phyloP scores from a whole-genome alignment of 2,888 invertebrate genomes.

The Sabatieria punctata region DNA sequence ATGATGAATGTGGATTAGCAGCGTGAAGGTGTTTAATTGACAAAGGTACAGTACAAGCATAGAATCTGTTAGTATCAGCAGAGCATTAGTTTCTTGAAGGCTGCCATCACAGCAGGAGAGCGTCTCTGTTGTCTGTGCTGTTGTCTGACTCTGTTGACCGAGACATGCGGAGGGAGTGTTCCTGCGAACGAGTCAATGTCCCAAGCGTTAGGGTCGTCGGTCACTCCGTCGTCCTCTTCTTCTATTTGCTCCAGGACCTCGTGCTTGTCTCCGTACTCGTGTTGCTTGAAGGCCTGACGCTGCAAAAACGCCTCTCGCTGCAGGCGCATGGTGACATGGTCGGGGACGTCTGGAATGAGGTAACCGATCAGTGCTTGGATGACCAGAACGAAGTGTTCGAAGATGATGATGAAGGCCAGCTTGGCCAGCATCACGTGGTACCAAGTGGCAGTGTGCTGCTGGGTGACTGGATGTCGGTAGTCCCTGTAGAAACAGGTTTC shows the following conservation, averaged over 20 bases:
- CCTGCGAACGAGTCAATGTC: background rate
- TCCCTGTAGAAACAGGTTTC: background rate
- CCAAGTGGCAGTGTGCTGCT: slow-evolving; percentile 42
- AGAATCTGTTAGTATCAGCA: too few relatives aligned
- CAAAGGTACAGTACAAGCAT: too few relatives aligned
- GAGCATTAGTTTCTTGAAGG: too few relatives aligned
- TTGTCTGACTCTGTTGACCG: too few relatives aligned
- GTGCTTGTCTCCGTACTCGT: background rate
- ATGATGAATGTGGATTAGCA: too few relatives aligned
- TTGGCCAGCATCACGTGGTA: slow-evolving; percentile 77
- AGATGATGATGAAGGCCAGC: slow-evolving; percentile 71
- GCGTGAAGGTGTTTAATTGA: too few relatives aligned
- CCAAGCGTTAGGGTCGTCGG: background rate
- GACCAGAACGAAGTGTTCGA: slow-evolving; percentile 50
- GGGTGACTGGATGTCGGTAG: background rate
- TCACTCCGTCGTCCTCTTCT: background rate
- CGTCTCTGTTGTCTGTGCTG: too few relatives aligned
- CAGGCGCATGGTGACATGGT: slow-evolving; percentile 57
- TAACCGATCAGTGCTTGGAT: slow-evolving; percentile 75
- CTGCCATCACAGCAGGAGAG: too few relatives aligned
- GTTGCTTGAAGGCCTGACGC: slow-evolving; percentile 30
- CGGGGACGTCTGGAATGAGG: slow-evolving; percentile 66
- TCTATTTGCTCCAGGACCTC: background rate
- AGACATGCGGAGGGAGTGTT: background rate
- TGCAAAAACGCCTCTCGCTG: slow-evolving; percentile 52